Evolutionary conservation across 2,113 vertebrate species (phyloP), one percentile per base, ranked within the genome.

Genomic region (Brachypodius melanocephalos): DNA sequence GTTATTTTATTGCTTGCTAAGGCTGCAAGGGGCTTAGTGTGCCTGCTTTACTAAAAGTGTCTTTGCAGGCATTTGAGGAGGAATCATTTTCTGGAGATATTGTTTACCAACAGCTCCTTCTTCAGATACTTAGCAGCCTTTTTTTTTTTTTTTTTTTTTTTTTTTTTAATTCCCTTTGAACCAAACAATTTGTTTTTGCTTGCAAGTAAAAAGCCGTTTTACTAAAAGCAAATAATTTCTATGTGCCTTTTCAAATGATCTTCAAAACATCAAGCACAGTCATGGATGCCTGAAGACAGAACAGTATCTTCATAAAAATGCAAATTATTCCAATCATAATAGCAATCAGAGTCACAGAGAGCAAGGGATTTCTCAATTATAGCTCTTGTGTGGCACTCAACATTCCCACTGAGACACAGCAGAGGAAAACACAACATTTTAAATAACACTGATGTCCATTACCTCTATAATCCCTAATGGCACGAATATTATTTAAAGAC

Each of bases 291-390:
- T 84, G 87, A 79, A 92, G 86, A 84, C 83, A 91, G 93, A 93
- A 94, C 61, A 80, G 46, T 79, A 77, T 88, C 83, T 95, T 82
- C 68, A 87, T 96, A 92, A 93, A 94, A 96, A 80, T 90, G 67
- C 52, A 93, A 93, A 87, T 93, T 91, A 87, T 97, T 82, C 73
- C 76, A 89, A 79, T 96, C 84, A 87, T 92, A 85, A 85, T 34
- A 96, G 65, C 75, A 94, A 89, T 94, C 90, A 90, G 43, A 91
- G 81, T 67, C 48, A 84, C 38, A 14, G 46, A 93, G 76, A 78
- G 78, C 62, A 95, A 96, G 91, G n/a, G 29, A 86, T 79, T 94
- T 87, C 86, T 92, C 69, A 90, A 24, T 85, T 96, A 91, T 46
- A 90, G 52, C 48, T 90, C 92, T 78, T 83, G 28, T 82, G 62